A percentile compares a stretch with the other conserved stretches of the same genome.
phyloP scores from a whole-genome alignment of 2,797 vertebrate genomes.

The Gephyroberyx darwinii region DNA sequence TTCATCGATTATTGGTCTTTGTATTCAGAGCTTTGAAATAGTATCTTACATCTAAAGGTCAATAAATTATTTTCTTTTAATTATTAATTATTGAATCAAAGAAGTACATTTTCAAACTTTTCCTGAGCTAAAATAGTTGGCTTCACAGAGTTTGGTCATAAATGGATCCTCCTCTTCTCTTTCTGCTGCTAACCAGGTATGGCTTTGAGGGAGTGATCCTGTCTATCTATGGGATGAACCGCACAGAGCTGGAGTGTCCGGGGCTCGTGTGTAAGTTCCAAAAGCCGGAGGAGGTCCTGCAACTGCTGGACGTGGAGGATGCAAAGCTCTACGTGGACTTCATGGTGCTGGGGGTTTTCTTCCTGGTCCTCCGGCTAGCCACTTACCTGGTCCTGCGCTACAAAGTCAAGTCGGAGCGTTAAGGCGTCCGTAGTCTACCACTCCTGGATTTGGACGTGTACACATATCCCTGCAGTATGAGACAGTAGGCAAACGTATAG shows the following conservation, averaged over 20 bases:
- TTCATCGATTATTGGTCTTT: too few species aligned
- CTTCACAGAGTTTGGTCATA: not conserved
- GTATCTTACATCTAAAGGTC: too few species aligned
- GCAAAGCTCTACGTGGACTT: slow-evolving; percentile 98
- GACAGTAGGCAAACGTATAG: slow-evolving; percentile 54
- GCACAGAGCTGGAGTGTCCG: slow-evolving; percentile 90
- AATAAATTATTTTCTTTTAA: not conserved
- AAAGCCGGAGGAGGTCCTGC: slow-evolving; percentile 91
- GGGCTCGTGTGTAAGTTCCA: slow-evolving; percentile 89
- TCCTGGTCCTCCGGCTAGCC: slow-evolving; percentile 89
- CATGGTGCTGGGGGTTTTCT: slow-evolving; percentile 93
- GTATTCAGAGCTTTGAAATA: too few species aligned
- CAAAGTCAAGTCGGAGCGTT: slow-evolving; percentile 96
- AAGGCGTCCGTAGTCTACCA: slow-evolving; percentile 50
- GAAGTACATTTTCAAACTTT: not conserved
- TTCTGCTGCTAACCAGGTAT: slow-evolving; percentile 80
- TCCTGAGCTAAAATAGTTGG: not conserved
- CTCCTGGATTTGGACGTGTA: slow-evolving; percentile 25
- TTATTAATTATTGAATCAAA: too few species aligned
- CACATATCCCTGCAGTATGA: slow-evolving; percentile 52
- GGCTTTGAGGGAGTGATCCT: slow-evolving; percentile 98
- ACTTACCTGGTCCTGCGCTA: slow-evolving; percentile 97
- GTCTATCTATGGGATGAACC: slow-evolving; percentile 97
- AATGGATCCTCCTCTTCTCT: not conserved
- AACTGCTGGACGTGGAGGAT: slow-evolving; percentile 92